Percentiles rank a stretch among this genome's conserved stretches.
phyloP scores from a whole-genome alignment of 2,888 invertebrate species.

The Alentia gelatinosa region DNA sequence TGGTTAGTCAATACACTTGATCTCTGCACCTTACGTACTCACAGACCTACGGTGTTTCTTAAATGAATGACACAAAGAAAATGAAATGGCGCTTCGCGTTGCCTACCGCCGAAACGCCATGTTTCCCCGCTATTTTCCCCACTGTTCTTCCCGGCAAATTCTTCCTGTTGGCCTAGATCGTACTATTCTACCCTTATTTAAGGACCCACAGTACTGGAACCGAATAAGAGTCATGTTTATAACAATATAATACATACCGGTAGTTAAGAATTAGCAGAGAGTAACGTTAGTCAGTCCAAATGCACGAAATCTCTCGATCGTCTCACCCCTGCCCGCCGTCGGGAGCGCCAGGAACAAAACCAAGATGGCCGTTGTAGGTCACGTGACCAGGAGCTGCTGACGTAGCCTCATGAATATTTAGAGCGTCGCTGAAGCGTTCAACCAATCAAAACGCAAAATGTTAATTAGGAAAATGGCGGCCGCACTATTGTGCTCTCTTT shows the following conservation, averaged over 20 bases:
- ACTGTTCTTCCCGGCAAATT: background rate
- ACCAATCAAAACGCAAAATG: conserved; percentile 24
- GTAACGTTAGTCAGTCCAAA: background rate
- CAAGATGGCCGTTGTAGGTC: conserved; percentile 54
- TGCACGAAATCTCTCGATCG: background rate
- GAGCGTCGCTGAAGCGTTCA: background rate
- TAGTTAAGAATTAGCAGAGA: background rate
- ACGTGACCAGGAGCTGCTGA: conserved; percentile 53
- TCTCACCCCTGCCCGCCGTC: conserved; percentile 21
- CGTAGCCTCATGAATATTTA: conserved; percentile 51
- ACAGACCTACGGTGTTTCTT: background rate
- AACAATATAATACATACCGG: background rate
- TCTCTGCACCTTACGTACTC: too few species aligned
- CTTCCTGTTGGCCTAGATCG: background rate
- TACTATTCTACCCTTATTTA: background rate
- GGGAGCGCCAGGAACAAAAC: conserved; percentile 57
- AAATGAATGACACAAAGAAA: background rate
- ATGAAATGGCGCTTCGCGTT: conserved; percentile 5
- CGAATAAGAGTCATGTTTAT: background rate
- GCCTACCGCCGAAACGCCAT: background rate
- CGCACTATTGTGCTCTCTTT: background rate
- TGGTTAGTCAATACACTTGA: too few species aligned
- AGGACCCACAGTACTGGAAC: background rate
- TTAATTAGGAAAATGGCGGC: conserved; percentile 31
- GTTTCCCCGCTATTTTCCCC: background rate